Percentiles rank a stretch among this genome's conserved stretches.
These are phyloP conservation scores for Halcyon chelicuti DNA, from an alignment of 2,797 vertebrate species.

Conservation along the genomic window DNA sequence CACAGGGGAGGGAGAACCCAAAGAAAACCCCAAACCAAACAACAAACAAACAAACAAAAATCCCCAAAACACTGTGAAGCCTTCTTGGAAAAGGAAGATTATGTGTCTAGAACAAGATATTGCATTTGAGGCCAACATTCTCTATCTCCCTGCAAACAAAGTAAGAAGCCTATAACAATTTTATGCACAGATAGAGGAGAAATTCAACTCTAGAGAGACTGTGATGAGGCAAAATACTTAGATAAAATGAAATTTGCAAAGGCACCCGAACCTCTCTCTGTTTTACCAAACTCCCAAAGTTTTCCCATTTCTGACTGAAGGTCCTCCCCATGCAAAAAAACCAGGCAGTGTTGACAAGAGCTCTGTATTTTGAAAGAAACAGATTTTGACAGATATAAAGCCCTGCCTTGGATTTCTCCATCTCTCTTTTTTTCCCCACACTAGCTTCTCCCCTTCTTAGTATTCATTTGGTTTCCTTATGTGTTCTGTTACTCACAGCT, in stretches of 20 bases:
- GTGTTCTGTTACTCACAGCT: background rate
- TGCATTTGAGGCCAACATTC: background rate
- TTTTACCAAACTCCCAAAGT: background rate
- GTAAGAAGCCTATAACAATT: background rate
- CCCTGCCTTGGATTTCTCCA: background rate
- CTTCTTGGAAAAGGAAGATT: background rate
- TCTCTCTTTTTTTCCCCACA: background rate
- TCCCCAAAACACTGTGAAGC: background rate
- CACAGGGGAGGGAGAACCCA: background rate
- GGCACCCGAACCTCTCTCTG: background rate
- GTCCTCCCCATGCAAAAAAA: background rate
- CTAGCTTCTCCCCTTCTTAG: background rate
- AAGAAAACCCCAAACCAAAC: background rate
- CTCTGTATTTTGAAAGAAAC: background rate
- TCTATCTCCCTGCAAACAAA: background rate
- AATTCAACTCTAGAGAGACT: background rate
- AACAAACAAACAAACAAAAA: background rate
- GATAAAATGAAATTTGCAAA: background rate
- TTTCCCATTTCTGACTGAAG: background rate
- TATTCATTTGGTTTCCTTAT: background rate
- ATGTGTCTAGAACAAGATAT: background rate
- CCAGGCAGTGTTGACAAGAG: background rate
- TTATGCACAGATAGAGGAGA: background rate
- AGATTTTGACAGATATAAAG: background rate
- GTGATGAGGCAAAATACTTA: background rate